Conservation (phyloP, 2,888 invertebrate species). For the Seira musarum region DNA sequence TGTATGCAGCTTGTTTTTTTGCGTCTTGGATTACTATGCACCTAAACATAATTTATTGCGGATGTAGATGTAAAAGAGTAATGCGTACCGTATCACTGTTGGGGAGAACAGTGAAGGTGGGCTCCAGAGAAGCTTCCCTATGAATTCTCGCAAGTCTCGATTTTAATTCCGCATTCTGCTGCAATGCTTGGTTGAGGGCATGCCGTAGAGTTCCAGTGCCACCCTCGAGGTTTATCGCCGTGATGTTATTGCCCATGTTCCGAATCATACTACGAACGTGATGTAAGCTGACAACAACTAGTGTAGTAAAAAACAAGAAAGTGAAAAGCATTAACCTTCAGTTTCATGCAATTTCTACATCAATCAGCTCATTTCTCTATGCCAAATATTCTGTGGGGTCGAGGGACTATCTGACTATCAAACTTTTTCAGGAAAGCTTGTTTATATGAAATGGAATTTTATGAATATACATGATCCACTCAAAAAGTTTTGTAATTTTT, state of each 20-base stretch:
- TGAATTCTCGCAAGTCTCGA: slow-evolving; percentile 72
- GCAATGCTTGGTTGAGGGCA: slow-evolving; percentile 79
- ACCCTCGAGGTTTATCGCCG: slow-evolving; percentile 65
- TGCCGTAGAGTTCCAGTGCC: slow-evolving; percentile 75
- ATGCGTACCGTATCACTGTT: slow-evolving; percentile 66
- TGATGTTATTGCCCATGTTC: slow-evolving; percentile 62
- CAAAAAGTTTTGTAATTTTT: too few relatives aligned
- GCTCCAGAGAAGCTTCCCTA: slow-evolving; percentile 74
- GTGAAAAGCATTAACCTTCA: slow-evolving; percentile 37
- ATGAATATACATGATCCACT: too few relatives aligned
- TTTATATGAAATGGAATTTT: too few relatives aligned
- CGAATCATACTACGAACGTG: slow-evolving; percentile 67
- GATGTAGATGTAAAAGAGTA: background rate
- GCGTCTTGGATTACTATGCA: background rate
- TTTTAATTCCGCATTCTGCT: slow-evolving; percentile 83
- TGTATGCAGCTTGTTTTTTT: background rate
- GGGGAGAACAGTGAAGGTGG: slow-evolving; percentile 74
- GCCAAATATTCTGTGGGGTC: background rate
- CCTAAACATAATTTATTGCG: background rate
- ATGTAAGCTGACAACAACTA: slow-evolving; percentile 68
- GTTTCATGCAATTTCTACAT: slow-evolving; percentile 15
- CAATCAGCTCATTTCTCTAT: slow-evolving; percentile 20
- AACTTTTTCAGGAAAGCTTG: too few relatives aligned
- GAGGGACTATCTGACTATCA: background rate
- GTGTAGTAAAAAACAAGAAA: slow-evolving; percentile 23